phyloP scores from a whole-genome alignment of 2,113 vertebrate genomes.

The Lagopus leucura region DNA sequence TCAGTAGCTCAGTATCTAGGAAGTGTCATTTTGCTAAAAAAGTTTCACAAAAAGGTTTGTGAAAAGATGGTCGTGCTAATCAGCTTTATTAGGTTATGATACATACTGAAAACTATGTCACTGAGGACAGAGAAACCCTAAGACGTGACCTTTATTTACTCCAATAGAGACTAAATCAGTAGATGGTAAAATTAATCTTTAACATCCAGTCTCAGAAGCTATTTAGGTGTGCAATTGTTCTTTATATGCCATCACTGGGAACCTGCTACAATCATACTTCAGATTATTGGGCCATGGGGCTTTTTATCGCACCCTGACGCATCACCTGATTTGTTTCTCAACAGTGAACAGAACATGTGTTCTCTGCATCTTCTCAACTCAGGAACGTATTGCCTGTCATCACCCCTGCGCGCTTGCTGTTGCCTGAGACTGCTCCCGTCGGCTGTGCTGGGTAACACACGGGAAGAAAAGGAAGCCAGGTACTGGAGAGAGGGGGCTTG shows the following conservation, averaged over 20 bases:
- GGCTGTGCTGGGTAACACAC: not conserved
- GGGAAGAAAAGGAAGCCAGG: not conserved
- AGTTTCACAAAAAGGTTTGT: not conserved
- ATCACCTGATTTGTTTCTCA: not conserved
- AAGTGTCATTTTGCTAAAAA: not conserved
- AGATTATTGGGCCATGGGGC: not conserved
- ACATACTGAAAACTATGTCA: not conserved
- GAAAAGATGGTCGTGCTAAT: not conserved
- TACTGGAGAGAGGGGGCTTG: not conserved
- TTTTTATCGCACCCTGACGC: not conserved
- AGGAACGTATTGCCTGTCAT: not conserved
- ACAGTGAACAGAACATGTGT: not conserved
- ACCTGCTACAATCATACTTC: not conserved
- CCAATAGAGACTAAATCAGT: not conserved
- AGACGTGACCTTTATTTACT: not conserved
- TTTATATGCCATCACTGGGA: not conserved
- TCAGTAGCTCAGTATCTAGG: not conserved
- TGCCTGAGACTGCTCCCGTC: not conserved
- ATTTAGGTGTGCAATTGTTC: not conserved
- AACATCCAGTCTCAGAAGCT: not conserved
- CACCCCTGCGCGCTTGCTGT: fast-evolving
- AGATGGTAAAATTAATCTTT: not conserved
- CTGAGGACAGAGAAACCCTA: not conserved
- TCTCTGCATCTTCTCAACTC: not conserved
- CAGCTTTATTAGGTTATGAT: not conserved